These are phyloP conservation scores for Pissodes strobi DNA, from an alignment of 1,140 invertebrate species.

Conservation along the genomic window DNA sequence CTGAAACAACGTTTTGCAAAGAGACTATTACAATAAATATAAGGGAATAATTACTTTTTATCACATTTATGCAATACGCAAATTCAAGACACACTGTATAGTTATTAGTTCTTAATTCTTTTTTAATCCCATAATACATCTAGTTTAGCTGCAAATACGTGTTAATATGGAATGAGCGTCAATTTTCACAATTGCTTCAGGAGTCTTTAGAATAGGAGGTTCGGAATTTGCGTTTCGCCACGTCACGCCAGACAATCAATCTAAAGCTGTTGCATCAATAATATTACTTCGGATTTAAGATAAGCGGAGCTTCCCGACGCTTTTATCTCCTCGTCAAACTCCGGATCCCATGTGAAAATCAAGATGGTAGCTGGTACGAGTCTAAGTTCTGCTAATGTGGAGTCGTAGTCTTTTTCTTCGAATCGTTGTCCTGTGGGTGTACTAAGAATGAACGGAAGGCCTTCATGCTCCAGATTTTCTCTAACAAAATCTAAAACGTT, in stretches of 20 bases:
- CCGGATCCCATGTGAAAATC: conserved; percentile 66
- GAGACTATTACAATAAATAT: too few species aligned
- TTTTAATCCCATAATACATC: too few species aligned
- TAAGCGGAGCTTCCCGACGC: conserved; percentile 62
- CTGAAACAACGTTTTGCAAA: too few species aligned
- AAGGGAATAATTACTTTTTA: too few species aligned
- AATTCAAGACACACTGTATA: too few species aligned
- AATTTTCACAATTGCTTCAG: neutral
- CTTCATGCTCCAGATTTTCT: conserved; percentile 69
- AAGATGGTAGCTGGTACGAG: conserved; percentile 77
- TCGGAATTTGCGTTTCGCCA: neutral
- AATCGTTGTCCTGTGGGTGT: conserved; percentile 68
- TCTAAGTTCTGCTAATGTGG: conserved; percentile 70
- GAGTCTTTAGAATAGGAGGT: neutral
- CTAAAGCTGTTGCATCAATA: conserved; percentile 65
- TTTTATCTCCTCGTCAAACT: conserved; percentile 58
- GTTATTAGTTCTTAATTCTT: too few species aligned
- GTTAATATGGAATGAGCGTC: too few species aligned
- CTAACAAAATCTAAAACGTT: conserved; percentile 74
- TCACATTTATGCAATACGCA: too few species aligned
- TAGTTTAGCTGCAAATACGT: too few species aligned
- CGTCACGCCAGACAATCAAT: neutral
- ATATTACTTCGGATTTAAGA: conserved; percentile 76
- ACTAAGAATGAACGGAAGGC: conserved; percentile 68
- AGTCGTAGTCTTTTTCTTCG: conserved; percentile 64